Evolutionary conservation across 2,797 vertebrate species (phyloP).

Genomic region (Octomys mimax): DNA sequence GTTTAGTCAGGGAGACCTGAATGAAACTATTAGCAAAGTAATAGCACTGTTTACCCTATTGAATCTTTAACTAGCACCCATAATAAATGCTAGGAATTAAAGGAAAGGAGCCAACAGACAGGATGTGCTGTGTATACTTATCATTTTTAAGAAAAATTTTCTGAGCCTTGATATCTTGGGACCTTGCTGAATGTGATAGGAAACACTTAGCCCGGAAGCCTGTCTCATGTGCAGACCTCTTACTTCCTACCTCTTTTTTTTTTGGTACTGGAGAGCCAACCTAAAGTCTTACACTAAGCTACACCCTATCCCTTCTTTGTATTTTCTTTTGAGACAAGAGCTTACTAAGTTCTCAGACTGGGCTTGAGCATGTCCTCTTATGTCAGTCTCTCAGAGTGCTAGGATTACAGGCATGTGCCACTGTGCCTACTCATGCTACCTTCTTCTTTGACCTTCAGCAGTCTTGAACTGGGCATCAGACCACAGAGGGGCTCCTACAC

Average conservation of each 20-base stretch:
- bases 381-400: not conserved
- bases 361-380: not conserved
- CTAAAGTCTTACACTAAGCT: not conserved
- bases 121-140: not conserved
- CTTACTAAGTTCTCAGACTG: not conserved
- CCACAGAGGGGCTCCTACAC: fast-evolving
- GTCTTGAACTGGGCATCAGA: not conserved
- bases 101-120: not conserved
- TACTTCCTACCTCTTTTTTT: not conserved
- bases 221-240: not conserved
- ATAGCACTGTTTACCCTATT: not conserved
- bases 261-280: not conserved
- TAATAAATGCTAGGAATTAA: not conserved
- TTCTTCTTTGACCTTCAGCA: not conserved
- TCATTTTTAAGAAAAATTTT: not conserved
- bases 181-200: not conserved
- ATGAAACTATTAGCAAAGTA: not conserved
- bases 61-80: not conserved
- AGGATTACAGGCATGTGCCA: not conserved
- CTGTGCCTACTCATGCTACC: too few relatives aligned
- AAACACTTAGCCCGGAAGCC: not conserved
- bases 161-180: not conserved
- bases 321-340: not conserved
- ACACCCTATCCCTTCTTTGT: not conserved
- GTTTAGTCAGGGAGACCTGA: not conserved